phyloP scores from a whole-genome alignment of 2,113 vertebrate genomes.

The Ceratotherium simum region DNA sequence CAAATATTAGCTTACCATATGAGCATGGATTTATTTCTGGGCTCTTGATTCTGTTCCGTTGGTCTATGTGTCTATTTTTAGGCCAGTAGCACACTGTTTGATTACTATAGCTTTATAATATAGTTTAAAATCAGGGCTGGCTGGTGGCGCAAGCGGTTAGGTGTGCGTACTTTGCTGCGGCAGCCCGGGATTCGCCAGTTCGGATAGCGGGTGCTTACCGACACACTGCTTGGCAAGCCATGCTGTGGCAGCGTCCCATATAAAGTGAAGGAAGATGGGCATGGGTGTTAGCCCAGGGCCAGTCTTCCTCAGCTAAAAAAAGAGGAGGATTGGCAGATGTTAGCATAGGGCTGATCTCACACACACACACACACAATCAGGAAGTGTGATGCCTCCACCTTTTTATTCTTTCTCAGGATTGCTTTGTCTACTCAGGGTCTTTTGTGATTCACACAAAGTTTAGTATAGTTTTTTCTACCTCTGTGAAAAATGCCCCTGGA shows the following conservation, averaged over 20 bases:
- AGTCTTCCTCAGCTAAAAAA: too few species aligned
- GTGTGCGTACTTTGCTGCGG: too few species aligned
- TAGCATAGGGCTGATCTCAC: too few species aligned
- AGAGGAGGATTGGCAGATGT: too few species aligned
- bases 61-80: not conserved
- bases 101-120: not conserved
- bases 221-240: too few species aligned
- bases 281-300: too few species aligned
- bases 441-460: not conserved
- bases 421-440: not conserved
- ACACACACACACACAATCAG: not conserved
- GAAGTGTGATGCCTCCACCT: not conserved
- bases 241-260: too few species aligned
- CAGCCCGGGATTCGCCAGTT: too few species aligned
- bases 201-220: too few species aligned
- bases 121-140: not conserved
- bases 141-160: too few species aligned
- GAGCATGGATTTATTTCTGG: not conserved
- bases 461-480: not conserved
- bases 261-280: too few species aligned
- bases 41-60: not conserved
- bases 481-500: not conserved
- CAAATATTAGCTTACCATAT: not conserved
- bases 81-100: not conserved
- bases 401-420: not conserved